A percentile compares a stretch with the other conserved stretches of the same genome.
These are phyloP conservation scores for Megaleporinus macrocephalus DNA, from an alignment of 2,113 vertebrate genomes.

Conservation along the genomic window DNA sequence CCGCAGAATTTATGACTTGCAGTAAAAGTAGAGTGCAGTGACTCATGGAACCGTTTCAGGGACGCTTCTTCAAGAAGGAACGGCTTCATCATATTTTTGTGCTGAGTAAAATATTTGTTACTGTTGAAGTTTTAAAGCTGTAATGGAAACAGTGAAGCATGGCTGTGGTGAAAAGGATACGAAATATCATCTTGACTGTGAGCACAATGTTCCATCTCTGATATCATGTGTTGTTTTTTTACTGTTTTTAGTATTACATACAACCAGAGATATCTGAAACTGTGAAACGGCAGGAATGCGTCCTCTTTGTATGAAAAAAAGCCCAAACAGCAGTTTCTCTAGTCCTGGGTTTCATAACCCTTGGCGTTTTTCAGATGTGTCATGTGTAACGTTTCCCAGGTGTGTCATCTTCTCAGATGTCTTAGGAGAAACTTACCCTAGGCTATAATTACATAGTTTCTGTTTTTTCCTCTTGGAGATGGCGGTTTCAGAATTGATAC, in stretches of 20 bases:
- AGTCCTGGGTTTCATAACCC: neutral
- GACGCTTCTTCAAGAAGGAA: slow-evolving; percentile 17
- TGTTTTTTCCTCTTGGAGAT: neutral
- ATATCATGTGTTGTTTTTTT: neutral
- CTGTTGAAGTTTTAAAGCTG: neutral
- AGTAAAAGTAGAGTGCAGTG: neutral
- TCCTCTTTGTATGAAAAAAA: neutral
- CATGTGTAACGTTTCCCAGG: neutral
- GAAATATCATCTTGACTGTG: neutral
- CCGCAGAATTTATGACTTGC: neutral
- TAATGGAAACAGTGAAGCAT: neutral
- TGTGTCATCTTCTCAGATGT: neutral
- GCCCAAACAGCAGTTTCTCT: neutral
- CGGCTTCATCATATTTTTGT: no score
- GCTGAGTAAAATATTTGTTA: slow-evolving; percentile 17
- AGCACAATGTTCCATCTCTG: neutral
- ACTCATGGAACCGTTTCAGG: neutral
- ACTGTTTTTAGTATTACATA: no score
- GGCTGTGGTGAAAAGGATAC: no score
- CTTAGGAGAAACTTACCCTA: neutral
- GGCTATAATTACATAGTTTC: slow-evolving; percentile 6
- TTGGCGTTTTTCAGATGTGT: neutral
- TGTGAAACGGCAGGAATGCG: neutral
- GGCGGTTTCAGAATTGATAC: neutral
- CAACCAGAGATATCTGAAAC: no score